A percentile compares a stretch with the other conserved stretches of the same genome.
Conservation (phyloP, 2,113 vertebrate species). For the Synchiropus splendidus region DNA sequence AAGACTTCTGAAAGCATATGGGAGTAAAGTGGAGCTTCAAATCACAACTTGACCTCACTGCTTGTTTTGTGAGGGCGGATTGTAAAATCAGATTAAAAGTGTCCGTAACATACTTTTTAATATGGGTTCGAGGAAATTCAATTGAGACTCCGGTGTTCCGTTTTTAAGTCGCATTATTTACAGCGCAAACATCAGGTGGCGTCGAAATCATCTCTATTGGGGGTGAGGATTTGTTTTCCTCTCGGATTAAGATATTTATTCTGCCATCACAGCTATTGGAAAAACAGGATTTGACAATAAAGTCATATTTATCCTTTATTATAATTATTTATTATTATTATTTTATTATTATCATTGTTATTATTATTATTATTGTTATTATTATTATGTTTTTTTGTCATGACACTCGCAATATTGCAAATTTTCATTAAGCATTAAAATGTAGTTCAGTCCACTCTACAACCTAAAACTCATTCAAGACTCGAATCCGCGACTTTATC, state of each 20-base stretch:
- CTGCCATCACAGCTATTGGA: too few species aligned
- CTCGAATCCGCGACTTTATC: too few species aligned
- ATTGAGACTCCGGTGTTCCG: constrained; percentile 73
- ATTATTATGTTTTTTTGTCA: too few species aligned
- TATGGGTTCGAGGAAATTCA: constrained; percentile 90
- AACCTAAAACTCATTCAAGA: too few species aligned
- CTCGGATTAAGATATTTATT: constrained; percentile 21
- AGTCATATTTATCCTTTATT: too few species aligned
- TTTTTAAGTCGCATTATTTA: constrained; percentile 81
- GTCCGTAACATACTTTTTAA: constrained; percentile 76
- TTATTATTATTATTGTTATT: too few species aligned
- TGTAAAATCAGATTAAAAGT: constrained; percentile 77
- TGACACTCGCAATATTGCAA: too few species aligned
- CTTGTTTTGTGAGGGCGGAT: constrained; percentile 69
- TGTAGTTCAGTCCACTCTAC: too few species aligned
- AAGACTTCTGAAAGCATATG: constrained; percentile 37
- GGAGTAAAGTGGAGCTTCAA: constrained; percentile 45
- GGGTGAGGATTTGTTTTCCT: constrained; percentile 23
- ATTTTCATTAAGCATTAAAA: too few species aligned
- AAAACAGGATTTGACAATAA: too few species aligned
- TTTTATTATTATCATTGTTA: too few species aligned
- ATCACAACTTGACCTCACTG: constrained; percentile 65
- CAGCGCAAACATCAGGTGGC: constrained; percentile 63
- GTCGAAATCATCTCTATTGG: constrained; percentile 33
- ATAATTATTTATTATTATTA: too few species aligned